Evolutionary conservation across 2,113 vertebrate genomes (phyloP).

Genomic region (Pholis gunnellus): DNA sequence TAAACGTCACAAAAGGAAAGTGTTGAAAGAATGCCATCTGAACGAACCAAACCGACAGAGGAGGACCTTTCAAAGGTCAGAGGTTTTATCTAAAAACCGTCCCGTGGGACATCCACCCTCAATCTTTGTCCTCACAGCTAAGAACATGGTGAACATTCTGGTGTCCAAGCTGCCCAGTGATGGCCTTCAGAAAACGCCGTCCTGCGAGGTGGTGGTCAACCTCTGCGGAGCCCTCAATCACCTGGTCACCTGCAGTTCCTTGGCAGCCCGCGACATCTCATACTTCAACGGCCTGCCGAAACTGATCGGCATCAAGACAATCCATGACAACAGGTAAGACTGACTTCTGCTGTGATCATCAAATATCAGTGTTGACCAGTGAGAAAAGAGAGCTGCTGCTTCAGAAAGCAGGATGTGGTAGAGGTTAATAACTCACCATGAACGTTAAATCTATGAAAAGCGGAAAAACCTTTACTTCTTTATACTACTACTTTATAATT

Average conservation of each 20-base stretch:
- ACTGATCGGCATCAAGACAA: constrained; percentile 92
- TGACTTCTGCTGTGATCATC: not conserved
- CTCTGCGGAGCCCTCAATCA: constrained; percentile 94
- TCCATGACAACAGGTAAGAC: constrained; percentile 88
- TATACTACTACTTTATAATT: not conserved
- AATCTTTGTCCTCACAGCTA: constrained; percentile 81
- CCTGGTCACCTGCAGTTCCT: constrained; percentile 89
- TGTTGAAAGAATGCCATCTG: not conserved
- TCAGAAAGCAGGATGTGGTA: not conserved
- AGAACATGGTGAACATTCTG: constrained; percentile 90
- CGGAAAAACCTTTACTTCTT: not conserved
- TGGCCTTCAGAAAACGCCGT: constrained; percentile 84
- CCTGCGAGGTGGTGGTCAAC: constrained; percentile 90
- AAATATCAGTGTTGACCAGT: not conserved
- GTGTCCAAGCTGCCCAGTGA: constrained; percentile 91
- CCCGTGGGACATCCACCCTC: not conserved
- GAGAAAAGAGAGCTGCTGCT: not conserved
- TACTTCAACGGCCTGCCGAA: constrained; percentile 94
- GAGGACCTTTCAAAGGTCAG: not conserved
- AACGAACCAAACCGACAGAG: not conserved
- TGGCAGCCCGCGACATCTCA: constrained; percentile 91
- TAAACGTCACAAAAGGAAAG: not conserved
- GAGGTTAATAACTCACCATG: not conserved
- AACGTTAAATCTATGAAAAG: not conserved
- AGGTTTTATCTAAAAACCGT: not conserved